Conservation (phyloP, 2,113 vertebrate species). For the Cololabis saira region DNA sequence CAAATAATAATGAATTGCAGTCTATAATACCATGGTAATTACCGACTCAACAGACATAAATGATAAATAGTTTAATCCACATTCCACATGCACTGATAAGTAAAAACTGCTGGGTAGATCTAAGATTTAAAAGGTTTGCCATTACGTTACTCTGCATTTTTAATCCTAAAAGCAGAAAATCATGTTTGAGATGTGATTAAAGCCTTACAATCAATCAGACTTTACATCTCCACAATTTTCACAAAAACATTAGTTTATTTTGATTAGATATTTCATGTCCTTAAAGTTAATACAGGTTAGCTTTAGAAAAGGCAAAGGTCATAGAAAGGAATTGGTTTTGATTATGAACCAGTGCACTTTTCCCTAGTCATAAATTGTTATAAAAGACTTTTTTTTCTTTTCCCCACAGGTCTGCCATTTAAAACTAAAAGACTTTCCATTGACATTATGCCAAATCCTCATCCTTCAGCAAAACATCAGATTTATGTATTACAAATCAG, state of each 20-base stretch:
- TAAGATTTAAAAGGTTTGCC: too few relatives aligned
- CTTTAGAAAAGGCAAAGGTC: constrained; percentile 4
- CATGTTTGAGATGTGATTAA: not conserved
- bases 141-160: too few relatives aligned
- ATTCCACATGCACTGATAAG: constrained; percentile 15
- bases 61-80: not conserved
- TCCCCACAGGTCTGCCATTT: constrained; percentile 18
- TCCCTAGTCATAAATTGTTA: constrained; percentile 1
- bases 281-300: constrained; percentile 63
- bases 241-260: not conserved
- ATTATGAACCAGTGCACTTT: not conserved
- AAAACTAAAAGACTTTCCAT: too few relatives aligned
- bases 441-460: not conserved
- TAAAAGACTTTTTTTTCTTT: constrained; percentile 1
- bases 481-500: not conserved
- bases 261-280: not conserved
- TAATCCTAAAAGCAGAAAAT: not conserved
- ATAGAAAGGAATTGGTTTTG: constrained; percentile 6
- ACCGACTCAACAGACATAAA: too few relatives aligned
- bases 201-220: not conserved
- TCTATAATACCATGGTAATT: too few relatives aligned
- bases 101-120: not conserved
- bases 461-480: not conserved
- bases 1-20: constrained; percentile 18
- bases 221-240: not conserved